Evolutionary conservation across 1,140 invertebrate species (phyloP), one percentile per base, ranked within the genome.

Genomic region (Asbolus verrucosus): DNA sequence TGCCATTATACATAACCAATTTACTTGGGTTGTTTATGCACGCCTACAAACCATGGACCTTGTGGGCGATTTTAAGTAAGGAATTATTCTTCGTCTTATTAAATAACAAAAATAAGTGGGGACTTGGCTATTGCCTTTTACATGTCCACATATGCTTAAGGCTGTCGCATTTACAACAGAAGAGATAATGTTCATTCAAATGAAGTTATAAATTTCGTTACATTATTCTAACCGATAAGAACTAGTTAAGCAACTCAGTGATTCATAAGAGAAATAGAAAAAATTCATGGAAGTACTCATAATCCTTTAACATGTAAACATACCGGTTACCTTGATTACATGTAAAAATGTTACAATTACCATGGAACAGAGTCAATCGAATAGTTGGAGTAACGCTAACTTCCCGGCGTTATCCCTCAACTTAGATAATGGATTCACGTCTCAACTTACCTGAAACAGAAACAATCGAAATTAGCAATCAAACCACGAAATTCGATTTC

Each of bases 1-100:
- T 31, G 13, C 46, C 13, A 54, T 54, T n/a, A 54, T 54, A 24
- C 46, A 54, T 54, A 54, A 54, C 8, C 46, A 27, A 54, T 54
- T 54, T 54, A 54, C 46, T 54, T 13, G 11, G 33, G 21, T 14
- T 54, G 46, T 21, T 54, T 54, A 54, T 54, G 46, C 46, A n/a
- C 46, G 46, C 46, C 46, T 27, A 54, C 46, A 27, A 13, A 9
- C 2, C 19, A 54, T 54, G 46, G 46, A 13, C 46, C 8, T 54
- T 21, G 46, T 54, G 21, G 46, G 46, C 46, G 46, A 54, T 21
- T 54, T 36, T 54, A 54, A 54, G 46, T 54, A 36, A 36, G 33
- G 41, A 54, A 54, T 54, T 54, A 54, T 54, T 54, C 46, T 27
- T 54, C 46, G 46, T 8, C 46, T 54, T 54, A 24, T 27, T 54